Evolutionary conservation across 1,140 invertebrate species (phyloP), one percentile per base, ranked within the genome.

Genomic region (Eueides isabella): DNA sequence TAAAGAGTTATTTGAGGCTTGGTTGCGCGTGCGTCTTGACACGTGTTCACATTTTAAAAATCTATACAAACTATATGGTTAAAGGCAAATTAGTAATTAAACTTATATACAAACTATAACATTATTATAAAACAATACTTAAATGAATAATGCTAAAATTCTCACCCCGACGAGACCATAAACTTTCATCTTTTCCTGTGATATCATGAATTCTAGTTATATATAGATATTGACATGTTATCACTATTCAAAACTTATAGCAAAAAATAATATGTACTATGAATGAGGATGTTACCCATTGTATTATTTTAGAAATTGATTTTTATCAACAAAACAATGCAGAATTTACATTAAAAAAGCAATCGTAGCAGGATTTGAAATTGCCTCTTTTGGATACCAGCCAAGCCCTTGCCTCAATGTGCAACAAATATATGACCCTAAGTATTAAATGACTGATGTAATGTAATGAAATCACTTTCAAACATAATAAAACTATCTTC

Each of bases 1-100:
- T 72, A 72, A 67, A 74, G 48, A 61, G 66, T 68, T 68, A 62
- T 31, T 44, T 44, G 19, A 12, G 26, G 9, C 19, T 48, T 61
- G 41, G 5, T 31, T 28, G 66, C 61, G 63, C 61, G 19, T 70
- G 68, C 30, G 19, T 63, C 33, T 35, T 55, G 11, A 38, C 35
- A 38, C 35, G 48, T 64, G 61, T n/a, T 63, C 7, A 29, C 14
- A 63, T 9, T 63, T 63, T 30, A 30, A 29, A 63, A 63, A 63
- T 31, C 7, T 9, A 7, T 44, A n/a, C 0, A 2, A 44, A 44
- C 16, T 44, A 26, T 55, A 55, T 11, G 7, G 28, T 2, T 30
- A 61, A 61, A 19, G 41, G 26, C 14, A 65, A 65, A 65, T 38
- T 38, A 23, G 11, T 65, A 35, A n/a, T 38, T 65, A 63, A 30